Evolutionary conservation across 2,113 vertebrate genomes (phyloP).

Genomic region (Tenebrosternarchus preto): DNA sequence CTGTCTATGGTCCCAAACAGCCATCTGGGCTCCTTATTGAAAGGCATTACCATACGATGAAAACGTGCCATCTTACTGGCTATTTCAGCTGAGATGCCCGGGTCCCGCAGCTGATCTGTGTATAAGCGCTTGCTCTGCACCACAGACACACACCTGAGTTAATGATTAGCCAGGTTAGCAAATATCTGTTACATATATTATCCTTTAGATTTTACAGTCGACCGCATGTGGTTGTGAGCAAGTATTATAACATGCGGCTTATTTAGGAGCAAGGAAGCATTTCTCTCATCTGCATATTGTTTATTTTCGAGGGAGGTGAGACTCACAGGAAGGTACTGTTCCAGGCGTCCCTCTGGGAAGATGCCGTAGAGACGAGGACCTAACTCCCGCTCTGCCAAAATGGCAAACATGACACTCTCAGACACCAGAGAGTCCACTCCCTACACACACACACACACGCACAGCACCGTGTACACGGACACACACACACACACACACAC

Average conservation of each 20-base stretch:
- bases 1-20: slow-evolving; percentile 87
- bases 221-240: not conserved
- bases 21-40: slow-evolving; percentile 95
- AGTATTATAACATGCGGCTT: not conserved
- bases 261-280: not conserved
- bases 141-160: not conserved
- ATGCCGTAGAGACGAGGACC: slow-evolving; percentile 91
- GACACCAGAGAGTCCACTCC: slow-evolving; percentile 89
- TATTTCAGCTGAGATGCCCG: slow-evolving; percentile 81
- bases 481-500: not conserved
- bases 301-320: not conserved
- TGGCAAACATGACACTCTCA: slow-evolving; percentile 96
- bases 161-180: not conserved
- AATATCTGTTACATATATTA: not conserved
- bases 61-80: slow-evolving; percentile 85
- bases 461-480: not conserved
- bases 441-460: slow-evolving; percentile 62
- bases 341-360: slow-evolving; percentile 89
- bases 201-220: not conserved
- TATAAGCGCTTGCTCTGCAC: slow-evolving; percentile 79
- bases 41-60: slow-evolving; percentile 94
- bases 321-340: slow-evolving; percentile 88
- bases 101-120: slow-evolving; percentile 80
- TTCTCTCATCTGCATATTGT: not conserved
- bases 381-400: slow-evolving; percentile 86